A percentile compares a stretch with the other conserved stretches of the same genome.
Evolutionary conservation across 2,113 vertebrate genomes (phyloP).

Genomic region (Vidua macroura): DNA sequence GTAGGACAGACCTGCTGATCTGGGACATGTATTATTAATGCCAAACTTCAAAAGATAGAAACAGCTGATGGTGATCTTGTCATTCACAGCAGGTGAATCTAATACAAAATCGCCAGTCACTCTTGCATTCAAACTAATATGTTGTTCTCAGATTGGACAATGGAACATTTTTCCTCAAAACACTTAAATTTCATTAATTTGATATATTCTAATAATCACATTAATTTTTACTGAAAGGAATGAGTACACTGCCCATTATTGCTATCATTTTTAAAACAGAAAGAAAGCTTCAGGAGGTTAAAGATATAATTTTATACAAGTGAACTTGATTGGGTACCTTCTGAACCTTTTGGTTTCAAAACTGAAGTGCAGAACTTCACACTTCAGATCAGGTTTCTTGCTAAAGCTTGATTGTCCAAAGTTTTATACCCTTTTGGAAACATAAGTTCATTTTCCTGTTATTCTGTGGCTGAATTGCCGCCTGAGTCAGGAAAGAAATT

Average conservation of each 20-base stretch:
- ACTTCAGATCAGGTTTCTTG: background rate
- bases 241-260: background rate
- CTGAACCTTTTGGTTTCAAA: background rate
- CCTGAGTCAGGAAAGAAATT: constrained; percentile 34
- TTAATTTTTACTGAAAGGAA: background rate
- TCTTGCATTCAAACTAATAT: background rate
- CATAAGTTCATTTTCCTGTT: constrained; percentile 34
- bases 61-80: background rate
- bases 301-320: background rate
- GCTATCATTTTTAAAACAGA: background rate
- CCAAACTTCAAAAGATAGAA: background rate
- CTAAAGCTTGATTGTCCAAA: background rate
- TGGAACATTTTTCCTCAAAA: background rate
- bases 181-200: background rate
- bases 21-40: rapidly evolving
- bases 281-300: background rate
- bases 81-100: background rate
- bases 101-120: background rate
- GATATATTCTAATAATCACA: background rate
- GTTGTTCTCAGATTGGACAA: background rate
- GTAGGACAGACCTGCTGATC: background rate
- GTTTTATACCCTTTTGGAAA: constrained; percentile 1
- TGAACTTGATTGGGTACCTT: background rate
- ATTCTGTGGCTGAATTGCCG: background rate
- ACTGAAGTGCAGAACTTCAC: background rate